Evolutionary conservation across 2,113 vertebrate genomes (phyloP).

Genomic region (Oncorhynchus mykiss): DNA sequence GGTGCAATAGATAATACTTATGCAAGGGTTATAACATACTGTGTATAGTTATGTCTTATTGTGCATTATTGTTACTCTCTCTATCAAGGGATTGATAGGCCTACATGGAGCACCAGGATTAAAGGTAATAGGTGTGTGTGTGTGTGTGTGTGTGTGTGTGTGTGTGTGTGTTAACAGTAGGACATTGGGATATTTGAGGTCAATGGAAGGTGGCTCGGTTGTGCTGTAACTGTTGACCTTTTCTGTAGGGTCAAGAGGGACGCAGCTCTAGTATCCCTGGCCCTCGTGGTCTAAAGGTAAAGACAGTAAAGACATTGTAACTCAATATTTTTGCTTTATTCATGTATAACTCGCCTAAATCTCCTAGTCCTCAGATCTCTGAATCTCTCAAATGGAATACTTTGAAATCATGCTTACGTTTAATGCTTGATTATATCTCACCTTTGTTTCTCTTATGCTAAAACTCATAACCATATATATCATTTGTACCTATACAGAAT

Average conservation of each 20-base stretch:
- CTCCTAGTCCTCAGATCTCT: not conserved
- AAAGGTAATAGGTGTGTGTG: no score
- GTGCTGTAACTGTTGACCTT: not conserved
- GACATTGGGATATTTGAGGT: not conserved
- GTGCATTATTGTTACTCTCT: no score
- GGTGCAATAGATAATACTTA: not conserved
- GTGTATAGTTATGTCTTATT: no score
- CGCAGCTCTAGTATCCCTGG: slow-evolving; percentile 30
- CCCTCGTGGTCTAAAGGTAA: slow-evolving; percentile 57
- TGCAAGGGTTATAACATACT: not conserved
- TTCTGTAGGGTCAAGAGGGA: slow-evolving; percentile 64
- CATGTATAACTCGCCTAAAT: not conserved
- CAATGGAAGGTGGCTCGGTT: not conserved
- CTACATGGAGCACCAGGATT: no score
- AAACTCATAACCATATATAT: no score
- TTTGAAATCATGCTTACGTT: not conserved
- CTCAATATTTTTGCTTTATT: not conserved
- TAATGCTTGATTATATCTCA: not conserved
- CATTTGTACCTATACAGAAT: no score
- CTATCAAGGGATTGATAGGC: no score
- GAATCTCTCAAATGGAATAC: not conserved
- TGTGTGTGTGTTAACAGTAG: slow-evolving; percentile 26
- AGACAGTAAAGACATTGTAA: not conserved
- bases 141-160: no score
- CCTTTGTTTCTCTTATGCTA: no score